These are phyloP conservation scores for Geococcyx californianus DNA, from an alignment of 2,113 vertebrate species.

Conservation along the genomic window DNA sequence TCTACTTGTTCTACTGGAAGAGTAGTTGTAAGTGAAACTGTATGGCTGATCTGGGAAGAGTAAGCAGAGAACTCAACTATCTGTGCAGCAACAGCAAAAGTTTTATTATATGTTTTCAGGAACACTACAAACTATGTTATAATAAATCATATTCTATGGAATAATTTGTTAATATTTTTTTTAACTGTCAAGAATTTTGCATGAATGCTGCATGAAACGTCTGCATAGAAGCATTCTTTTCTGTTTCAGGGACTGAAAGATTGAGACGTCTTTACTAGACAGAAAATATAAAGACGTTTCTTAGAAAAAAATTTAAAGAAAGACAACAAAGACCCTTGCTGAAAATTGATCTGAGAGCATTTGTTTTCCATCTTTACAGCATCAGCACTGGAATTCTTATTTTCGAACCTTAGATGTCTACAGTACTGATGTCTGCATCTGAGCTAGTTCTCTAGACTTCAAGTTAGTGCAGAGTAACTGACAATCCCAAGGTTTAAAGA, in stretches of 20 bases:
- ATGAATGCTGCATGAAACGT: not conserved
- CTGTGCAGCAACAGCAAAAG: not conserved
- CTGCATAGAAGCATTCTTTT: not conserved
- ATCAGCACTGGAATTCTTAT: not conserved
- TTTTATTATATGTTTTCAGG: not conserved
- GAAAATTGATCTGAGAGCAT: not conserved
- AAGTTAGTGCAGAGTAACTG: not conserved
- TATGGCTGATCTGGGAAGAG: not conserved
- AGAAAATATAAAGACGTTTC: not conserved
- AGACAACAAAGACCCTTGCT: not conserved
- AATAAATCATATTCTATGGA: not conserved
- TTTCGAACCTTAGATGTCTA: not conserved
- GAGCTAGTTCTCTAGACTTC: not conserved
- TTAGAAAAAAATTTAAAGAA: not conserved
- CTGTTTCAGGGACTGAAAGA: not conserved
- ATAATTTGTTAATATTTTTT: not conserved
- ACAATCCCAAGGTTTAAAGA: not conserved
- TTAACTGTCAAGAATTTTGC: not conserved
- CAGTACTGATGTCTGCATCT: not conserved
- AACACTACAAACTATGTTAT: not conserved
- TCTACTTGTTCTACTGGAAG: conserved; percentile 7
- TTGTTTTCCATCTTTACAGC: not conserved
- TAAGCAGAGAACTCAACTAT: not conserved
- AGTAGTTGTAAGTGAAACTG: not conserved
- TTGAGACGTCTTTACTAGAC: not conserved